phyloP scores from a whole-genome alignment of 30 jellyfish, hydroid and myxozoan species.

The Chrysaora quinquecirrha region DNA sequence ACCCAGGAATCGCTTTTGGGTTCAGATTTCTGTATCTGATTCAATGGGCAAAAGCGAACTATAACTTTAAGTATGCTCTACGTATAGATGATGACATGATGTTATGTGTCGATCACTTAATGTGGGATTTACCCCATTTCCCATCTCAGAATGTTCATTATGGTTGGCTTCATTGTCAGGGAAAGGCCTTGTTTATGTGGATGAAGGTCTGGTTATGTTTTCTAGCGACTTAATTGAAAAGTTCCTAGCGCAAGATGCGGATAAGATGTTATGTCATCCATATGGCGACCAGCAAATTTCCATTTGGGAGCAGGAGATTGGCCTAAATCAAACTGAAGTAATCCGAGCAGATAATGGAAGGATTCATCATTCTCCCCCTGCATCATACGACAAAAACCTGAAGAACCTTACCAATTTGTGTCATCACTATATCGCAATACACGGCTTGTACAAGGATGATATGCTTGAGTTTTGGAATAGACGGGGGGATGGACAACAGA shows the following conservation, averaged over 20 bases:
- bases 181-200: constrained; percentile 60
- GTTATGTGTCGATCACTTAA: constrained; percentile 66
- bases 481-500: constrained; percentile 51
- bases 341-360: constrained; percentile 43
- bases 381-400: constrained; percentile 34
- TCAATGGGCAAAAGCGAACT: constrained; percentile 55
- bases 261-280: constrained; percentile 55
- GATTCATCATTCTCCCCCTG: constrained; percentile 84
- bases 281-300: constrained; percentile 74
- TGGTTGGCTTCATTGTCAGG: constrained; percentile 70
- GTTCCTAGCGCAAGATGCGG: constrained; percentile 70
- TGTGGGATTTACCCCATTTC: constrained; percentile 4
- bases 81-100: constrained; percentile 79
- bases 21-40: constrained; percentile 43
- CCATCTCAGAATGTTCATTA: constrained; percentile 41
- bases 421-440: constrained; percentile 64
- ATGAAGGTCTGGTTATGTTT: constrained; percentile 67
- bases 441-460: constrained; percentile 66
- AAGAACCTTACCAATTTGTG: constrained; percentile 32
- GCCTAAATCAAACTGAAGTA: constrained; percentile 1
- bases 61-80: constrained; percentile 28
- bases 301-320: constrained; percentile 47
- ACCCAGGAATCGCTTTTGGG: constrained; percentile 53
- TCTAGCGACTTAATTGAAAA: constrained; percentile 40
- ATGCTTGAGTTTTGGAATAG: constrained; percentile 62